Evolutionary conservation across 2,888 invertebrate genomes (phyloP).

Genomic region (Leptinotarsa haldemani): DNA sequence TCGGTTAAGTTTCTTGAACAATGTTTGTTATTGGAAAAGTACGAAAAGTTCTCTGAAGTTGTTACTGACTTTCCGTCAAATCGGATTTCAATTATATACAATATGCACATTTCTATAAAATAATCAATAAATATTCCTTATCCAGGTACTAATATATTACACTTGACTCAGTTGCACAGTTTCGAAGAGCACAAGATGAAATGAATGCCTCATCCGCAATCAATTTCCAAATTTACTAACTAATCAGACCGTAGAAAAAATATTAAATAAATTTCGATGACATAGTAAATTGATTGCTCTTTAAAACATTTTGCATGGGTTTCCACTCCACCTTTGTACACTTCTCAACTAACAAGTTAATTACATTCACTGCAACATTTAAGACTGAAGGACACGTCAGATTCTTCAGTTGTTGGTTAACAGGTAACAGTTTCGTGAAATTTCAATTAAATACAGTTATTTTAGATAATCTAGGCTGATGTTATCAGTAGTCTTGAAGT

Average conservation of each 20-base stretch:
- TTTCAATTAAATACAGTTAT: slow-evolving; percentile 36
- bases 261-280: neutral
- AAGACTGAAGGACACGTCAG: slow-evolving; percentile 34
- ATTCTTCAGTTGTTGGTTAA: slow-evolving; percentile 47
- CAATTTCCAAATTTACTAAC: neutral
- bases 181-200: slow-evolving; percentile 25
- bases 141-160: slow-evolving; percentile 66
- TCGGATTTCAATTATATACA: slow-evolving; percentile 55
- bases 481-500: neutral
- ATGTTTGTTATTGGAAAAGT: neutral
- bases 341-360: slow-evolving; percentile 36
- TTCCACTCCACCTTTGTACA: slow-evolving; percentile 25
- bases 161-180: slow-evolving; percentile 57
- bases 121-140: slow-evolving; percentile 65
- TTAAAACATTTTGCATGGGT: neutral
- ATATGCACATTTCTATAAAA: slow-evolving; percentile 60
- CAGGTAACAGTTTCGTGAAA: slow-evolving; percentile 41
- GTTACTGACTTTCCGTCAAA: slow-evolving; percentile 16
- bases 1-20: too few relatives aligned
- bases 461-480: slow-evolving; percentile 19
- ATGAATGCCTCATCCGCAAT: neutral
- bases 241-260: neutral
- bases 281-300: neutral
- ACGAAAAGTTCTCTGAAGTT: neutral
- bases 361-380: slow-evolving; percentile 44